Conservation (phyloP, 2,888 invertebrate genomes). For the Dicyrtomina minuta region DNA sequence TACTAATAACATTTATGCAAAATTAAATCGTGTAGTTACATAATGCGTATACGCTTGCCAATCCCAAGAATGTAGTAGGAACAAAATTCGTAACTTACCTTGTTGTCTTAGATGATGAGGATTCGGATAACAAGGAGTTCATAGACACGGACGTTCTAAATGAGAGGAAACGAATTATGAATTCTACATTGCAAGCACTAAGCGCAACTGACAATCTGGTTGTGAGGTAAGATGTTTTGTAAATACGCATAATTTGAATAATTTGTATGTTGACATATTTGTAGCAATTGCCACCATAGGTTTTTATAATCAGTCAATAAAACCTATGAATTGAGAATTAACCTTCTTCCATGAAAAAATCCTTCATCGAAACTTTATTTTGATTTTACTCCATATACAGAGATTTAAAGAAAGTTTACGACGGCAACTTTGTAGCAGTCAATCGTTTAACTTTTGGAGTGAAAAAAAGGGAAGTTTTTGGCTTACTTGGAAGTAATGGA, state of each 20-base stretch:
- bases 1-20: background rate
- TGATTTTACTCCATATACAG: slow-evolving; percentile 75
- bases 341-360: no score
- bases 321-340: background rate
- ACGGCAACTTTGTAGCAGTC: slow-evolving; percentile 71
- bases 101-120: no score
- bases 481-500: slow-evolving; percentile 79
- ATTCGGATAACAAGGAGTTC: background rate
- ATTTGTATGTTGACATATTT: background rate
- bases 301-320: no score
- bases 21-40: background rate
- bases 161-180: slow-evolving; percentile 3
- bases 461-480: slow-evolving; percentile 73
- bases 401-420: slow-evolving; percentile 73
- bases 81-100: no score
- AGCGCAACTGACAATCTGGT: slow-evolving; percentile 4
- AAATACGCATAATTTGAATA: no score
- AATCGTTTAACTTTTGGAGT: slow-evolving; percentile 72
- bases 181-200: background rate
- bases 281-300: no score
- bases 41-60: no score
- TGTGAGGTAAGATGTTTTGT: slow-evolving; percentile 6
- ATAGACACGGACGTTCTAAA: background rate
- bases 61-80: no score
- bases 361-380: slow-evolving; percentile 68